Conservation (phyloP, 2,113 vertebrate genomes). For the Pungitius pungitius region DNA sequence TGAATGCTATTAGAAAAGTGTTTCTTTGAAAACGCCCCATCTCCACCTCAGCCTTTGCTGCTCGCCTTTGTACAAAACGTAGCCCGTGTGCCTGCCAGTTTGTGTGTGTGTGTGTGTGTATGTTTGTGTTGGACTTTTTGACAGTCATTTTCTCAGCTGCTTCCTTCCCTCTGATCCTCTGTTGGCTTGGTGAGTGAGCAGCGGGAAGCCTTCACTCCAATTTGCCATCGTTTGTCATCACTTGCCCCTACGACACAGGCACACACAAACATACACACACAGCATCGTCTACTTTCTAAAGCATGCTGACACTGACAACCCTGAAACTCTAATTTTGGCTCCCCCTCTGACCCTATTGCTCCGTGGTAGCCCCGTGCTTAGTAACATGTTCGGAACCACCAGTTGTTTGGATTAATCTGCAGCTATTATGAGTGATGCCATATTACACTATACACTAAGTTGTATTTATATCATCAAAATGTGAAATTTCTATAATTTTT, state of each 20-base stretch:
- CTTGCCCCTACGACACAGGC: slow-evolving; percentile 78
- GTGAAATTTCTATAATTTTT: background rate
- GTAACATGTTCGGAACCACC: slow-evolving; percentile 2
- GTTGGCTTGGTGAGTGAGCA: slow-evolving; percentile 73
- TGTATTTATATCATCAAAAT: background rate
- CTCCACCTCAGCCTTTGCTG: slow-evolving; percentile 40
- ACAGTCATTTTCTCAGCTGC: slow-evolving; percentile 68
- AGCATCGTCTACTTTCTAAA: slow-evolving; percentile 38
- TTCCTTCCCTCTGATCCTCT: slow-evolving; percentile 68
- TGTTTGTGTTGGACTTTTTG: slow-evolving; percentile 49
- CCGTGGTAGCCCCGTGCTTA: slow-evolving; percentile 23
- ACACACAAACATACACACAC: slow-evolving; percentile 28
- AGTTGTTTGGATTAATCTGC: background rate
- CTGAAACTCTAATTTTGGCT: slow-evolving; percentile 40
- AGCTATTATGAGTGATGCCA: background rate
- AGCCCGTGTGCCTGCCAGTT: slow-evolving; percentile 42
- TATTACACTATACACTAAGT: background rate
- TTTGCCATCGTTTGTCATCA: slow-evolving; percentile 84
- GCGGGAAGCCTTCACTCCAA: slow-evolving; percentile 82
- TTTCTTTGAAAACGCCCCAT: slow-evolving; percentile 23
- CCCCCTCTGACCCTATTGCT: slow-evolving; percentile 7
- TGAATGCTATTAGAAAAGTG: background rate
- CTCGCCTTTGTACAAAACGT: slow-evolving; percentile 48
- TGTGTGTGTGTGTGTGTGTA: slow-evolving; percentile 45
- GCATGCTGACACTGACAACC: slow-evolving; percentile 32